These are phyloP conservation scores for Platycercus adscitus DNA, from an alignment of 2,113 vertebrate species.

Conservation along the genomic window DNA sequence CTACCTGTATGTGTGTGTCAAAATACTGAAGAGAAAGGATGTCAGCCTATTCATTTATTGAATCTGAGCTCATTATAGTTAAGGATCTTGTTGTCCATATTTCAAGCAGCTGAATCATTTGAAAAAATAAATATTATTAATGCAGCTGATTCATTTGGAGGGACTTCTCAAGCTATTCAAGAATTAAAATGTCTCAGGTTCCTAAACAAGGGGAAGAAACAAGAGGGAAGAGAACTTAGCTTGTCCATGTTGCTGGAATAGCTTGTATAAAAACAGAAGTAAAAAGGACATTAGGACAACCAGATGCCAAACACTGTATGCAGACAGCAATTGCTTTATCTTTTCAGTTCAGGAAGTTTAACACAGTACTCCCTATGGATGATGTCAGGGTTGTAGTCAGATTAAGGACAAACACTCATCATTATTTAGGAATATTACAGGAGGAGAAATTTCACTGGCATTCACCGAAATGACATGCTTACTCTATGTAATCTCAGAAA, in stretches of 20 bases:
- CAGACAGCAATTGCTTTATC: neutral
- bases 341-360: neutral
- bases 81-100: neutral
- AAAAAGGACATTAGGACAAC: slow-evolving; percentile 9
- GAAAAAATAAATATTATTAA: slow-evolving; percentile 16
- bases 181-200: neutral
- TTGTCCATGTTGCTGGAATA: neutral
- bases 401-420: slow-evolving; percentile 52
- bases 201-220: neutral
- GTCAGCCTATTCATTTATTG: neutral
- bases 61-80: neutral
- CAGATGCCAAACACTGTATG: neutral
- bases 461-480: slow-evolving; percentile 66
- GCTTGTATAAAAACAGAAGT: neutral
- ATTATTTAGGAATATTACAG: slow-evolving; percentile 64
- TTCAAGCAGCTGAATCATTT: neutral
- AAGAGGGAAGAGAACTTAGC: neutral
- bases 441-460: slow-evolving; percentile 61
- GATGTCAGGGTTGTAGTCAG: slow-evolving; percentile 15
- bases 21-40: neutral
- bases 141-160: neutral
- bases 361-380: neutral
- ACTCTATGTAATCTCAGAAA: slow-evolving; percentile 60
- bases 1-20: neutral
- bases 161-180: neutral